phyloP scores from a whole-genome alignment of 2,888 invertebrate species.

The Ditula angustiorana region DNA sequence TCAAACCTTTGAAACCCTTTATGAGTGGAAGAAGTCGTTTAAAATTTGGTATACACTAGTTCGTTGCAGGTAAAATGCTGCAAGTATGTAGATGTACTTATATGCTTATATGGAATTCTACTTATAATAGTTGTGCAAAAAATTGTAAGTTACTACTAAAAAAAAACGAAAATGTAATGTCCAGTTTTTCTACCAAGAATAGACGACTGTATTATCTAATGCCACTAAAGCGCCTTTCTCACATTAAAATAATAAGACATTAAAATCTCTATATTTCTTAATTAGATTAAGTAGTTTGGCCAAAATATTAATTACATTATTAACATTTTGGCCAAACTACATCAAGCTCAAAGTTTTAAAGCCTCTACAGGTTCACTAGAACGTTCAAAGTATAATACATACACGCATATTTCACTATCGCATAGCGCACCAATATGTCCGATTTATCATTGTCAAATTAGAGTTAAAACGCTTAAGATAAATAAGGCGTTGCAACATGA shows the following conservation, averaged over 20 bases:
- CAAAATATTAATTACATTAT: no score
- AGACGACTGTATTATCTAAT: no score
- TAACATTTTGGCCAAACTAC: not conserved
- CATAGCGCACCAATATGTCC: constrained; percentile 23
- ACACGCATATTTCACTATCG: constrained; percentile 8
- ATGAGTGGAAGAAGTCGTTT: not conserved
- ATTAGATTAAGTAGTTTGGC: no score
- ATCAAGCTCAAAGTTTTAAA: not conserved
- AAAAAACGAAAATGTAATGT: no score
- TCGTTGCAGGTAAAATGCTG: not conserved
- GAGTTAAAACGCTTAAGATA: constrained; percentile 27
- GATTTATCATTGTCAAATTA: constrained; percentile 36
- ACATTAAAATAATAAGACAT: no score
- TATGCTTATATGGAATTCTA: no score
- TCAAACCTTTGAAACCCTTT: constrained; percentile 8
- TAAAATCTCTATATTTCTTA: no score
- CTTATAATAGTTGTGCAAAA: no score
- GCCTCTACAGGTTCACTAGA: not conserved
- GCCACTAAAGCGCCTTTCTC: no score
- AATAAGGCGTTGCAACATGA: constrained; percentile 34
- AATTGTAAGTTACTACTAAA: no score
- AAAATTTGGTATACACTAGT: not conserved
- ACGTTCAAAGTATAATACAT: not conserved
- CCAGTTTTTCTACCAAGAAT: no score
- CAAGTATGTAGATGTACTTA: no score